Conservation (phyloP, 2,888 invertebrate genomes). For the Rhamnusium bicolor region DNA sequence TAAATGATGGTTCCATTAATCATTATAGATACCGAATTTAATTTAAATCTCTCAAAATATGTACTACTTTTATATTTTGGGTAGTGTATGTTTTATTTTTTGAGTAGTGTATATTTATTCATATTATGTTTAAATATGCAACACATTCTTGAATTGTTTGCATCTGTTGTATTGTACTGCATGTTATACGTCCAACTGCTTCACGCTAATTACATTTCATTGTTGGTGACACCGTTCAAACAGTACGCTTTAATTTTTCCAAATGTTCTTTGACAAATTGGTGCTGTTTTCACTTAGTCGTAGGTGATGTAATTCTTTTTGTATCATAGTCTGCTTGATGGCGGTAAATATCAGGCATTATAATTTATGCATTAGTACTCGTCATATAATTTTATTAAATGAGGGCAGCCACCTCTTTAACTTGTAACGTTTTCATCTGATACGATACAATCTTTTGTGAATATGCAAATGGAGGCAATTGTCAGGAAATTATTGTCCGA, state of each 20-base stretch:
- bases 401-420: not conserved
- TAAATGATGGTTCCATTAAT: too few species aligned
- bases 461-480: conserved; percentile 9
- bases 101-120: not conserved
- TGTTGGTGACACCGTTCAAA: conserved; percentile 8
- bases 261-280: conserved; percentile 7
- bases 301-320: not conserved
- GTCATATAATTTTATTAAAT: conserved; percentile 7
- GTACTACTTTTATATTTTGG: too few species aligned
- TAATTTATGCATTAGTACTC: not conserved
- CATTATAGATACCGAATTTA: too few species aligned
- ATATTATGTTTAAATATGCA: not conserved
- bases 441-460: not conserved
- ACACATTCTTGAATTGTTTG: not conserved
- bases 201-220: conserved; percentile 14
- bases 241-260: not conserved
- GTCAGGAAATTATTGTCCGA: conserved; percentile 11
- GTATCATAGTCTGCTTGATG: not conserved
- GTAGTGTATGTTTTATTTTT: too few species aligned
- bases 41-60: too few species aligned
- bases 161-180: not conserved
- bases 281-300: not conserved
- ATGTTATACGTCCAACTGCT: not conserved
- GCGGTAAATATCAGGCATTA: not conserved
- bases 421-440: conserved; percentile 12